Base-by-base conservation (phyloP, 2,797 vertebrate genomes). In the Mormyrops attenuatus region DNA sequence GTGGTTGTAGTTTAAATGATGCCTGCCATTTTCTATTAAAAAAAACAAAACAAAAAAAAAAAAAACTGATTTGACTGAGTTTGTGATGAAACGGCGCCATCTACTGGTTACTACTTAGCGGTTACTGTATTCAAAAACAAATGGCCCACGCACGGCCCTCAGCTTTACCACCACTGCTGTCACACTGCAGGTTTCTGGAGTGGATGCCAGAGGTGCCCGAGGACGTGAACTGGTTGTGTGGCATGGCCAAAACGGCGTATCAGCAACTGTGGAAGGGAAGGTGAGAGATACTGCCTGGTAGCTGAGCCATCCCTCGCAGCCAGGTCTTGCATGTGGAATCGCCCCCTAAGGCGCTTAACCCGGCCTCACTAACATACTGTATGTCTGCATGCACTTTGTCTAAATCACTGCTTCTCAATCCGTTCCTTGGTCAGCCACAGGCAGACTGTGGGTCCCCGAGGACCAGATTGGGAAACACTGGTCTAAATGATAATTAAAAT, bases 161-260 rank as follows among this genome's bases (percentile, higher is more conserved):
- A 20, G 13, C 30, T 66, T 34, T 57, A 17, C 20, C 47, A 57
- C 3, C 63, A 4, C 13, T 89, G 15, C 34, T 77, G 50, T 90
- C 11, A 1, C 52, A 47, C 49, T 89, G 4, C 91, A 98, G 97
- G 91, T 93, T 98, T 86, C 93, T 98, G 50, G 97, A 97, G 92
- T 98, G 97, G 97, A 96, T 98, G 92, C 97, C 97, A 6, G 97
- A 97, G 90, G 96, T 98, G 69, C 96, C 97, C 0, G 95, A 95
- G 41, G 97, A 98, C 1, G 92, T 97, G 30, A 93, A 95, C 89
- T 98, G 97, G 97, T 93, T 98, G 44, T 93, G 92, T 11, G 95
- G 93, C 2, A 90, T 97, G 88, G 96, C 95, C 66, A 95, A 95
- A 4, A 91, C 93, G 0, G 90, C 95, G 3, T 96, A 96, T 90